phyloP scores from a whole-genome alignment of 2,113 vertebrate species.

The Alaudala cheleensis region DNA sequence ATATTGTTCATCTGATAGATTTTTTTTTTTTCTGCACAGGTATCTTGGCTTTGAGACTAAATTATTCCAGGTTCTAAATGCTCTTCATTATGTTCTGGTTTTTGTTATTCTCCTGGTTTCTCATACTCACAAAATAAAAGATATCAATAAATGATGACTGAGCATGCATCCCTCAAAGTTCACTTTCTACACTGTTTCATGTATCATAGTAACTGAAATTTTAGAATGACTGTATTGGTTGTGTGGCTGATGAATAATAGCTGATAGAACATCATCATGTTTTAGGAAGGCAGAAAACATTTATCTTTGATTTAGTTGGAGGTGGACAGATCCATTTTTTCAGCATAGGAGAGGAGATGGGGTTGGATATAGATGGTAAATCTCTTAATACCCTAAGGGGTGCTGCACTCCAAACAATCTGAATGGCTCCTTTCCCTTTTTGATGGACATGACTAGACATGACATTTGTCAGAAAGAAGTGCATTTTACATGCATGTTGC shows the following conservation, averaged over 20 bases:
- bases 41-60: background rate
- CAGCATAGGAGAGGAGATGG: background rate
- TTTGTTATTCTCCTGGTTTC: background rate
- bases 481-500: background rate
- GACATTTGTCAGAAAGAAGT: background rate
- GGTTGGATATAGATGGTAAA: fast-evolving
- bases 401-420: background rate
- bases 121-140: background rate
- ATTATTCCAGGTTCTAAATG: background rate
- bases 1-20: background rate
- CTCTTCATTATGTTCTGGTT: background rate
- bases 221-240: background rate
- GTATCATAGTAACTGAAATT: background rate
- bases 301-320: background rate
- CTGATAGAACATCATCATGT: background rate
- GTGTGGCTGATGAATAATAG: background rate
- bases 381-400: background rate
- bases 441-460: background rate
- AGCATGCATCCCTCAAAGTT: background rate
- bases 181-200: background rate
- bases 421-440: background rate
- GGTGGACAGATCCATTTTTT: background rate
- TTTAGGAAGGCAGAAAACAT: background rate
- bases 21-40: background rate
- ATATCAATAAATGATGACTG: background rate